Evolutionary conservation across 2,113 vertebrate genomes (phyloP).

Genomic region (Ardeotis arabs): DNA sequence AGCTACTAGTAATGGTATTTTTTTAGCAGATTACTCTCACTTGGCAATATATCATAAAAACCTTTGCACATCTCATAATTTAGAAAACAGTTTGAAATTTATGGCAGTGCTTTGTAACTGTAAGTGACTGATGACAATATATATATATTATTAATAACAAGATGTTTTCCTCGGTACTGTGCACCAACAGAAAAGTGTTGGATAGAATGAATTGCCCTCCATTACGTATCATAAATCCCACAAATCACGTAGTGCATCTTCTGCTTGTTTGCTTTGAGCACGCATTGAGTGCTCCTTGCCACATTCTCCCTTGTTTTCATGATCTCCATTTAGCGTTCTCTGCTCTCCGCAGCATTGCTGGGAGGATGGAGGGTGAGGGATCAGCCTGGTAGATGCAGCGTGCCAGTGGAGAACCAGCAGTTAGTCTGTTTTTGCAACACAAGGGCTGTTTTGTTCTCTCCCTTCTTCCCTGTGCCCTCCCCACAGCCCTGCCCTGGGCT

Average conservation of each 20-base stretch:
- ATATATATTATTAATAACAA: background rate
- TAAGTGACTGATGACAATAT: background rate
- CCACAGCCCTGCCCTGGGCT: background rate
- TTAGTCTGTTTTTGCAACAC: background rate
- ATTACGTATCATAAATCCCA: background rate
- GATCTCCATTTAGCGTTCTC: background rate
- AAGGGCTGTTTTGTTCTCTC: background rate
- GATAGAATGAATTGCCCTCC: background rate
- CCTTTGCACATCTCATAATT: background rate
- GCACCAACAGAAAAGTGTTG: background rate
- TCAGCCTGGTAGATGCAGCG: background rate
- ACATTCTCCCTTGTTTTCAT: background rate
- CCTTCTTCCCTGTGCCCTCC: background rate
- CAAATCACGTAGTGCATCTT: background rate
- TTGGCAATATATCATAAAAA: rapidly evolving
- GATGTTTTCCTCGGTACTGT: background rate
- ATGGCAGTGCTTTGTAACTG: background rate
- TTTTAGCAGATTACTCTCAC: background rate
- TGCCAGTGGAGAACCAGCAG: background rate
- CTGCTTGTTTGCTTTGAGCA: background rate
- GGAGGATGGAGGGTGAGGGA: background rate
- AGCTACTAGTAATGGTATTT: background rate
- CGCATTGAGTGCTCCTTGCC: background rate
- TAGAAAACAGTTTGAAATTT: background rate
- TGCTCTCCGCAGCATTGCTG: background rate